Conservation (phyloP, 2,113 vertebrate genomes). For the Mastomys natalensis region DNA sequence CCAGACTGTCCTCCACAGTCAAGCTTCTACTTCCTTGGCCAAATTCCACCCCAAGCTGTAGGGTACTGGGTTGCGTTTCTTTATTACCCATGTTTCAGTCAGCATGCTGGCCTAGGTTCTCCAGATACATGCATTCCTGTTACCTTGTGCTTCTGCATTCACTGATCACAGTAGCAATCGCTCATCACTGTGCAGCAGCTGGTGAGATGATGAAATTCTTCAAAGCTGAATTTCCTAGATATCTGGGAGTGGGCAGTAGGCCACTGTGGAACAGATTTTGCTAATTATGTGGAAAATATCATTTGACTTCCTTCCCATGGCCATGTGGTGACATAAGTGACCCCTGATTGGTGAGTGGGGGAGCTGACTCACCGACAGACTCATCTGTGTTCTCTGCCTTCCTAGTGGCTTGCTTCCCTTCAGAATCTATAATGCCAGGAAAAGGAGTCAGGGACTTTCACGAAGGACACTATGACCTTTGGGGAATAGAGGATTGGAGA, state of each 20-base stretch:
- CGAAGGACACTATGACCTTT: neutral
- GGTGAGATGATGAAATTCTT: neutral
- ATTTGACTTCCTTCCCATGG: neutral
- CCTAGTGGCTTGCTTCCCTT: neutral
- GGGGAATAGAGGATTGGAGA: neutral
- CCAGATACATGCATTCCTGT: no score
- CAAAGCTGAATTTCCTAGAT: neutral
- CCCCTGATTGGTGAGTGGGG: neutral
- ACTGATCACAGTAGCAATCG: neutral
- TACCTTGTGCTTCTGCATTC: neutral
- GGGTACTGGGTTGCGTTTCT: neutral
- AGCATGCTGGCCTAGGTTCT: no score
- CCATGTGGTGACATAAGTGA: neutral
- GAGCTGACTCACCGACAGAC: neutral
- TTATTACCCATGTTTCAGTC: accelerated
- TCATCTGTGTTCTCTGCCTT: neutral
- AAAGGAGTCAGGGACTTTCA: neutral
- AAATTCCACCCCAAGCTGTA: neutral
- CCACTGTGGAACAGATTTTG: neutral
- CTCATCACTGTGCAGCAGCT: neutral
- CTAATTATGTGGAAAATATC: neutral
- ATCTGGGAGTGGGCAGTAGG: neutral
- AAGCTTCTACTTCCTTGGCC: neutral
- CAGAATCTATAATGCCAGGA: accelerated
- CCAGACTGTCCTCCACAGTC: neutral